Base-by-base conservation (phyloP, 2,797 vertebrate genomes). In the Chrosomus eos region DNA sequence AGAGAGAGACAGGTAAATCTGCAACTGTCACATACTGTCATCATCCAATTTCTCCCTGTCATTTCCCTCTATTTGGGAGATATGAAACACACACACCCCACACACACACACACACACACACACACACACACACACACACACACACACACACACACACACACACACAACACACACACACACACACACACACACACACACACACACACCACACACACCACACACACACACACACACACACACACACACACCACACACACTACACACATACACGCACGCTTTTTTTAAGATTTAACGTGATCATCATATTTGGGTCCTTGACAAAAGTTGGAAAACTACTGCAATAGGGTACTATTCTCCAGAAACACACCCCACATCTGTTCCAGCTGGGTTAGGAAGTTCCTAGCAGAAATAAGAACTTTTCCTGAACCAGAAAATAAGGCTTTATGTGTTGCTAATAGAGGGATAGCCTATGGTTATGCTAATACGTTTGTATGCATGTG, bases 1-100 rank as follows among this genome's bases (percentile, higher is more conserved):
- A 38, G 33, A 76, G 51, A 60, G 55, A 16, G 36, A 40, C 53
- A 77, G 74, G 53, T 40, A 77, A 26, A 28, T 58, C 53, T 60
- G 33, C 23, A 77, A 77, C 74, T 26, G 53, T 77, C 53, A 60
- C 74, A 58, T 75, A 38, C 33, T 60, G 74, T 2, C 72, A 74
- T 51, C 71, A 51, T 74, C 28, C 19, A 53, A 31, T 33, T 67
- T 74, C 10, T 73, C 70, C 5, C 72, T 51, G 48, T 7, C 13
- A 76, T 36, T 38, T 75, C 11, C 19, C 31, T 74, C 19, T 74
- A 38, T 55, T n/a, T n/a, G 31, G 31, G 19, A 75, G 51, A n/a
- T 2, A 36, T 28, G 48, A 23, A 11, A 38, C 36, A 38, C 36
- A 36, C 36, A 7, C 36, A 36, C 36, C n/a, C n/a, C n/a, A 36